phyloP scores from a whole-genome alignment of 2,797 vertebrate species.

The Iguana delicatissima region DNA sequence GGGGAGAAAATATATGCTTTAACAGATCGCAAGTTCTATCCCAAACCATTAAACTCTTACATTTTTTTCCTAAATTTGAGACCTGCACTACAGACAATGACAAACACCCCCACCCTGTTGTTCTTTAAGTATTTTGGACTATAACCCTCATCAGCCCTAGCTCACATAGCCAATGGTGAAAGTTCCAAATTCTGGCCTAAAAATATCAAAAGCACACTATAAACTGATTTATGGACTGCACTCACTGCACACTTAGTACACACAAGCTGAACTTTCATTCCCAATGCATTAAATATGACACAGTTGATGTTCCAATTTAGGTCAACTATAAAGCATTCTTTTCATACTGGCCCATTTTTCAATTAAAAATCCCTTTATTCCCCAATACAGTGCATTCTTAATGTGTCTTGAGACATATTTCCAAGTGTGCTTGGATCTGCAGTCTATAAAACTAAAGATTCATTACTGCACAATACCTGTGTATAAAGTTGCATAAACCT shows the following conservation, averaged over 20 bases:
- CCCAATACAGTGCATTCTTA: background rate
- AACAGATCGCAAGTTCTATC: background rate
- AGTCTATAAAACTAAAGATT: background rate
- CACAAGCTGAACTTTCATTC: background rate
- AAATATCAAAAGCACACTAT: background rate
- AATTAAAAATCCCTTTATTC: background rate
- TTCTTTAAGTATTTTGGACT: background rate
- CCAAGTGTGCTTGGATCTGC: background rate
- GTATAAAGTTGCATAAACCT: constrained; percentile 91
- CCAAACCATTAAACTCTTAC: background rate
- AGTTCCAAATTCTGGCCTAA: background rate
- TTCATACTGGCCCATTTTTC: background rate
- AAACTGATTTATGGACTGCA: background rate
- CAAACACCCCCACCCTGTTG: no score
- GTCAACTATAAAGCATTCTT: background rate
- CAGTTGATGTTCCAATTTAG: background rate
- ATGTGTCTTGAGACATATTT: background rate
- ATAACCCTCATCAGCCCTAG: background rate
- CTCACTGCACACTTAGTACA: constrained; percentile 17
- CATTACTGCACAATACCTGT: constrained; percentile 84
- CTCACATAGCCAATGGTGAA: background rate
- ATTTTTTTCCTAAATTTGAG: background rate
- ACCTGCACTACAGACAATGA: background rate
- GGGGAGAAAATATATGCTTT: background rate
- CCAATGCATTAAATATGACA: background rate